Conservation (phyloP, 2,888 invertebrate genomes). For the Ischnura elegans region DNA sequence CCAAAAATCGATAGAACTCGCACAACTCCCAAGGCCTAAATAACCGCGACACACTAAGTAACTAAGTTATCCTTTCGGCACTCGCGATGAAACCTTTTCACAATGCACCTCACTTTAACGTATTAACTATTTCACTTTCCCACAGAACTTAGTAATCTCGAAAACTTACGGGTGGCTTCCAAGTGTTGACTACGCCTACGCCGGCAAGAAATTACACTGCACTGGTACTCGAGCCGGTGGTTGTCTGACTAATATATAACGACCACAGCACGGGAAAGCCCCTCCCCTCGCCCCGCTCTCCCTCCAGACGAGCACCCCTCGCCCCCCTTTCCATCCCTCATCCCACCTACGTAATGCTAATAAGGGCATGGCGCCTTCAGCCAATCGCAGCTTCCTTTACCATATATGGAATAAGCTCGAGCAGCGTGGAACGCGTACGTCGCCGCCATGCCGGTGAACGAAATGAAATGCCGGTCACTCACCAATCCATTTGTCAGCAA, state of each 20-base stretch:
- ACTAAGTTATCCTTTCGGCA: slow-evolving; percentile 1
- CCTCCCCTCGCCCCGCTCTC: slow-evolving; percentile 80
- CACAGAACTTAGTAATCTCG: not conserved
- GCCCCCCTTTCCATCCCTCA: slow-evolving; percentile 79
- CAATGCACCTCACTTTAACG: not conserved
- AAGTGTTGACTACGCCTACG: slow-evolving; percentile 59
- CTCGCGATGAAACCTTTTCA: not conserved
- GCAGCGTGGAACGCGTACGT: slow-evolving; percentile 68
- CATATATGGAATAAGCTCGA: slow-evolving; percentile 85
- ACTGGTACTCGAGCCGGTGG: slow-evolving; percentile 68
- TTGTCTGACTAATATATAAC: slow-evolving; percentile 70
- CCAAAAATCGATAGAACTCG: not conserved
- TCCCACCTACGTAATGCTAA: slow-evolving; percentile 77
- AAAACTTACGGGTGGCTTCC: not conserved
- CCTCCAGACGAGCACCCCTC: slow-evolving; percentile 70
- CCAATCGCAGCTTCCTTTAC: slow-evolving; percentile 87
- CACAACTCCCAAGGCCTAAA: not conserved
- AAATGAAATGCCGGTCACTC: slow-evolving; percentile 60
- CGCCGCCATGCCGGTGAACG: slow-evolving; percentile 61
- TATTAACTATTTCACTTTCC: slow-evolving; percentile 13
- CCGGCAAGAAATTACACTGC: slow-evolving; percentile 55
- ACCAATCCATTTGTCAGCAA: not conserved
- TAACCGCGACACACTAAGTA: not conserved
- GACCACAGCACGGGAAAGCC: slow-evolving; percentile 69
- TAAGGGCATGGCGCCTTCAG: slow-evolving; percentile 73